phyloP scores from a whole-genome alignment of 2,888 invertebrate species.

The Hyposoter didymator region DNA sequence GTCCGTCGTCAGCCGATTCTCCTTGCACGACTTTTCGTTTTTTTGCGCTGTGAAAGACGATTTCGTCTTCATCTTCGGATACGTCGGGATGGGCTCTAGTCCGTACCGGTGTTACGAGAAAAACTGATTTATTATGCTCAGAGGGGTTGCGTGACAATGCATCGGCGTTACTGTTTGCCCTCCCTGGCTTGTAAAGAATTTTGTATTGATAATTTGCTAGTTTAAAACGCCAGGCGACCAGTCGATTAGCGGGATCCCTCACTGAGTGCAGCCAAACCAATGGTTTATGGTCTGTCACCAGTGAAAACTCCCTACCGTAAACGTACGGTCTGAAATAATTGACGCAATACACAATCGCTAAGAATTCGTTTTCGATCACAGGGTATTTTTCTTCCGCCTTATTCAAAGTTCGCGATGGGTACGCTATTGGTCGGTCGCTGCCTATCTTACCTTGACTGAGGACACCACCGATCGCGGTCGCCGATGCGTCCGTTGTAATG shows the following conservation, averaged over 20 bases:
- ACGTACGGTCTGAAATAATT: conserved; percentile 62
- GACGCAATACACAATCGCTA: conserved; percentile 68
- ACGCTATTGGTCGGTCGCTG: conserved; percentile 62
- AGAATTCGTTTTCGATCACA: conserved; percentile 43
- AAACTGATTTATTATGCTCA: background rate
- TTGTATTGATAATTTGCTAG: conserved; percentile 75
- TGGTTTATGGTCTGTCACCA: conserved; percentile 72
- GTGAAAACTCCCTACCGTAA: conserved; percentile 69
- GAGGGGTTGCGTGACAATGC: conserved; percentile 68
- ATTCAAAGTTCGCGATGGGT: conserved; percentile 23
- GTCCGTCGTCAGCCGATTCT: no score
- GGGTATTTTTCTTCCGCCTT: conserved; percentile 46
- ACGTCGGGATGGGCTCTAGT: background rate
- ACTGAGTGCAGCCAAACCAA: conserved; percentile 58
- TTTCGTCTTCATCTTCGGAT: conserved; percentile 16
- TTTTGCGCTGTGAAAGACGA: background rate
- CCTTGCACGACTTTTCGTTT: conserved; percentile 23
- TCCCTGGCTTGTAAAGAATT: conserved; percentile 75
- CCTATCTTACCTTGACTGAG: conserved; percentile 70
- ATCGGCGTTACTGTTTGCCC: conserved; percentile 75
- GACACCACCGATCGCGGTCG: conserved; percentile 70
- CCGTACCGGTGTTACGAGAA: conserved; percentile 13
- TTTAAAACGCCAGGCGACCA: conserved; percentile 73
- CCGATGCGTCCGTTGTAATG: conserved; percentile 72
- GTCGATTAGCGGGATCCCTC: conserved; percentile 72